phyloP scores from a whole-genome alignment of 1,140 invertebrate species.

The Apis florea region DNA sequence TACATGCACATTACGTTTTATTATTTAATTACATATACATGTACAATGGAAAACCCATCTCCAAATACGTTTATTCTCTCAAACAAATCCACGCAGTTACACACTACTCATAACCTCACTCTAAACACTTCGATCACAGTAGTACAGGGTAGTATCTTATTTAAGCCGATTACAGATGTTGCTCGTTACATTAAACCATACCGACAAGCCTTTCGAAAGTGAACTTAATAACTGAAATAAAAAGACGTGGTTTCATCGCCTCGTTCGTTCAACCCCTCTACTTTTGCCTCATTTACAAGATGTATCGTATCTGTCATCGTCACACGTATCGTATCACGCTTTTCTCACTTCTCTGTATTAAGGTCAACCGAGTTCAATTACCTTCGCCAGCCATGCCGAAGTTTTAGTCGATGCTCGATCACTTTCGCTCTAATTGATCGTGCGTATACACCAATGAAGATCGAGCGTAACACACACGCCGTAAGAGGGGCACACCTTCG shows the following conservation, averaged over 20 bases:
- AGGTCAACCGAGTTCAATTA: constrained; percentile 72
- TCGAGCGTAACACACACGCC: constrained; percentile 13
- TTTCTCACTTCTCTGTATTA: constrained; percentile 61
- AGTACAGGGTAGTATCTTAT: constrained; percentile 13
- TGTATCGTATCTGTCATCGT: constrained; percentile 25
- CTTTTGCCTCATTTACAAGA: not conserved
- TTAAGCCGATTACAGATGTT: constrained; percentile 46
- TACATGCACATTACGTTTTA: constrained; percentile 46
- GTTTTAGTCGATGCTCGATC: constrained; percentile 63
- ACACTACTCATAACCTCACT: constrained; percentile 30
- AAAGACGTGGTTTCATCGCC: not conserved
- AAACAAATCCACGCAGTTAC: constrained; percentile 33
- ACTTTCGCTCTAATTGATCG: constrained; percentile 59
- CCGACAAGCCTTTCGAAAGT: not conserved
- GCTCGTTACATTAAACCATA: constrained; percentile 33
- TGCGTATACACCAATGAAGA: constrained; percentile 29
- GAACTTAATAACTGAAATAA: not conserved
- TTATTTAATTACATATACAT: constrained; percentile 56
- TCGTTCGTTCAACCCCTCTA: not conserved
- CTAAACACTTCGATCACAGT: constrained; percentile 46
- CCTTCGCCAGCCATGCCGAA: constrained; percentile 55
- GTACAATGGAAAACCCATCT: constrained; percentile 49
- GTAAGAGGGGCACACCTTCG: constrained; percentile 2
- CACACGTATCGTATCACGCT: constrained; percentile 46
- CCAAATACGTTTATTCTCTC: not conserved